Base-by-base conservation (phyloP, 2,113 vertebrate species). In the Pungitius pungitius region DNA sequence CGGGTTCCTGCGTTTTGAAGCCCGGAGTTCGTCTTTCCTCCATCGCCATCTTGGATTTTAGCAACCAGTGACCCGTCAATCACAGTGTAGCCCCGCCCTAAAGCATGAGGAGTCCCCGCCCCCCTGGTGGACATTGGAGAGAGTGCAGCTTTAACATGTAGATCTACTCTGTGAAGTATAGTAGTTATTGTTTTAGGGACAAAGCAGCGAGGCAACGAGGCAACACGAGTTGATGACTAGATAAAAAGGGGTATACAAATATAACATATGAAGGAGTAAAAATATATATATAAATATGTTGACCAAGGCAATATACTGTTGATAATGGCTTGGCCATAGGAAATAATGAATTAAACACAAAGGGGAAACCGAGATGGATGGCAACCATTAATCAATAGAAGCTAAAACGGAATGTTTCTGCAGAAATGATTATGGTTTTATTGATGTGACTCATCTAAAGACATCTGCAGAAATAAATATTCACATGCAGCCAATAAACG, bases 401-500 rank as follows among this genome's bases (percentile, higher is more conserved):
- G 51, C 49, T 22, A n/a, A 51, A 11, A 51, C n/a, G 26, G 54
- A 15, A 15, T 15, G 55, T 33, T 18, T 3, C 17, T 18, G 55
- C 15, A 57, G 8, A 5, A 33, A 33, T 35, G 20, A 10, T 22
- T 24, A 52, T 22, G 42, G 15, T 43, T 43, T 2, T 12, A 1
- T 45, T 20, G 11, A 18, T 40, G 30, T 43, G 24, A 64, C 47
- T 3, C 3, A 42, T 42, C 4, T 33, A 1, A 51, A 39, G 59
- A 8, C 26, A 15, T 43, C 37, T 30, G 26, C 1, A 8, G 3
- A 10, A 37, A 59, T 55, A 62, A 42, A 55, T 52, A 54, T 62
- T 62, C 51, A 55, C 59, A 69, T 59, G 26, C 42, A 68, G 68
- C 47, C 26, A 17, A 55, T 27, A 67, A 49, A 51, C 45, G n/a